Conservation (phyloP, 2,888 invertebrate species). For the Anagyrus pseudococci region DNA sequence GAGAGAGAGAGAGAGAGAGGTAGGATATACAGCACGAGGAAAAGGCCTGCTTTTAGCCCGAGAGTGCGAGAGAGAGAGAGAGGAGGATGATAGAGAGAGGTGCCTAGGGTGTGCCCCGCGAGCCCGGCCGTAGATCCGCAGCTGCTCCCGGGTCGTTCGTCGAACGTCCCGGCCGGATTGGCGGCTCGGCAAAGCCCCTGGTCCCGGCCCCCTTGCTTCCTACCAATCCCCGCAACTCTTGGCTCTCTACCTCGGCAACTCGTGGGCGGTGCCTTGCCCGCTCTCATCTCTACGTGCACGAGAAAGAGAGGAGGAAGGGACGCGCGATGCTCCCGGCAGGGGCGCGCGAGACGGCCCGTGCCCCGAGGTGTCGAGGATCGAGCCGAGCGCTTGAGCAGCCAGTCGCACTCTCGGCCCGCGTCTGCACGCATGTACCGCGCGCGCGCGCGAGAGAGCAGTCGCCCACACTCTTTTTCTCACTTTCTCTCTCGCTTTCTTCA, state of each 20-base stretch:
- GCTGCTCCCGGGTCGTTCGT: not conserved
- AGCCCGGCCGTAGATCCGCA: not conserved
- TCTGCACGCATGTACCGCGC: slow-evolving; percentile 19
- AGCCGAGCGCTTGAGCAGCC: not conserved
- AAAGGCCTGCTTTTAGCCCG: too few relatives aligned
- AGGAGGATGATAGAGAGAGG: too few relatives aligned
- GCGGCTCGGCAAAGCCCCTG: not conserved
- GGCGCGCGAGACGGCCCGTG: not conserved
- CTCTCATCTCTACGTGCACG: not conserved
- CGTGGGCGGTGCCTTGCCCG: not conserved
- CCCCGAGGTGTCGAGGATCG: not conserved
- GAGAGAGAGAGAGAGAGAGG: too few relatives aligned
- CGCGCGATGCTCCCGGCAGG: not conserved
- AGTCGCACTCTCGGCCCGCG: slow-evolving; percentile 13
- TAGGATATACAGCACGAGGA: too few relatives aligned
- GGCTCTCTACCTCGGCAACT: not conserved
- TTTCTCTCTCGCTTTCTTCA: too few relatives aligned
- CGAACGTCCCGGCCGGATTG: not conserved
- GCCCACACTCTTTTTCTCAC: too few relatives aligned
- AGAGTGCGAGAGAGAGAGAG: too few relatives aligned
- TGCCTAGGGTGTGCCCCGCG: not conserved
- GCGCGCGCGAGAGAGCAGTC: not conserved
- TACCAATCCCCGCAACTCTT: not conserved
- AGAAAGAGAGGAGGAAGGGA: not conserved
- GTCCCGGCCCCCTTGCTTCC: not conserved